A percentile compares a stretch with the other conserved stretches of the same genome.
These are phyloP conservation scores for Scaptomyza caliginosa DNA, from an alignment of 2,888 invertebrate genomes.

Conservation along the genomic window DNA sequence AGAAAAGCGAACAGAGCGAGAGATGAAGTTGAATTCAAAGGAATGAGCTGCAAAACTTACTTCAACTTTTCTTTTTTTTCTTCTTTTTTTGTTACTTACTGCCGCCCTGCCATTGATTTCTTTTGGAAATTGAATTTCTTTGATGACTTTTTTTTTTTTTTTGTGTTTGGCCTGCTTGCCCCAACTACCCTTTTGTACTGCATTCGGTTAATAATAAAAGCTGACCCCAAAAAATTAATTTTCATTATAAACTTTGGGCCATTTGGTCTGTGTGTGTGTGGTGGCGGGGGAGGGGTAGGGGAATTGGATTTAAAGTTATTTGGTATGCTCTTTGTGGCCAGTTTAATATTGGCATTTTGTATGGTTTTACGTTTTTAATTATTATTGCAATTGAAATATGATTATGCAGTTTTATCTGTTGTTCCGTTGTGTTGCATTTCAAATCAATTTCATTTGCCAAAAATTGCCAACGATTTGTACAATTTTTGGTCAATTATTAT, in stretches of 20 bases:
- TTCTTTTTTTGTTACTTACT: conserved; percentile 6
- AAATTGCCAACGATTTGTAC: conserved; percentile 4
- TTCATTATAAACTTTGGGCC: conserved; percentile 37
- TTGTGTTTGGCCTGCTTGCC: conserved; percentile 26
- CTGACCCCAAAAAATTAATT: conserved; percentile 54
- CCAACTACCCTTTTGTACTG: conserved; percentile 8
- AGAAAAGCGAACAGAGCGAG: too few species aligned
- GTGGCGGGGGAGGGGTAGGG: too few species aligned
- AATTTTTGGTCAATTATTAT: conserved; percentile 16
- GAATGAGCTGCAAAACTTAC: conserved; percentile 14
- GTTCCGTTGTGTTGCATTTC: background rate
- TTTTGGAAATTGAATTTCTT: conserved; percentile 64
- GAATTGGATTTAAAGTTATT: too few species aligned
- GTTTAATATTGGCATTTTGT: conserved; percentile 45
- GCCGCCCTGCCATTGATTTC: conserved; percentile 31
- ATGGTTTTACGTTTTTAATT: conserved; percentile 32
- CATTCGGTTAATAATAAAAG: conserved; percentile 21
- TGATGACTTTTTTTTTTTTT: conserved; percentile 68
- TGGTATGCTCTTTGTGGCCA: conserved; percentile 13
- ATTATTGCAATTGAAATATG: conserved; percentile 16
- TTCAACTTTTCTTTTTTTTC: too few species aligned
- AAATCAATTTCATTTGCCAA: background rate
- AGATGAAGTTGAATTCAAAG: conserved; percentile 8
- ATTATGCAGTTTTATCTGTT: conserved; percentile 1
- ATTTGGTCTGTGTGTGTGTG: too few species aligned